Conservation (phyloP, 2,113 vertebrate species). For the Oreochromis spilurus region DNA sequence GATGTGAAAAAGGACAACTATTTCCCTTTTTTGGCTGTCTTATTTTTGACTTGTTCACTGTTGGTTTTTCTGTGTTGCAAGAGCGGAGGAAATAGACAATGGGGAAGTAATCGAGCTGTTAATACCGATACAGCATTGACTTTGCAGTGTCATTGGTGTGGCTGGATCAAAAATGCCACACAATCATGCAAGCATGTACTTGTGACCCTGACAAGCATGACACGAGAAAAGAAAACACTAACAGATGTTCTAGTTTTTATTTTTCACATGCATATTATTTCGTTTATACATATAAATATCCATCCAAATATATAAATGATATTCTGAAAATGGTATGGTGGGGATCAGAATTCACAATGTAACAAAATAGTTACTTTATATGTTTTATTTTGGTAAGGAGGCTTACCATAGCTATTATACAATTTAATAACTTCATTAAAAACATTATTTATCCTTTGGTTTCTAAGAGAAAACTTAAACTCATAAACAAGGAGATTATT, state of each 20-base stretch:
- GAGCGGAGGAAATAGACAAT: background rate
- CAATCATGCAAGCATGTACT: background rate
- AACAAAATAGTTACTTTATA: background rate
- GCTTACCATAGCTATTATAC: background rate
- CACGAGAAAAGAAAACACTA: background rate
- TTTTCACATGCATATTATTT: background rate
- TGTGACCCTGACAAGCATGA: background rate
- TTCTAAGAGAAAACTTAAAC: background rate
- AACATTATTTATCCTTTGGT: background rate
- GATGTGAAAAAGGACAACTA: background rate
- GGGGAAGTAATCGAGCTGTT: constrained; percentile 12
- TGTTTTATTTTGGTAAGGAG: background rate
- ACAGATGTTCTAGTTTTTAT: background rate
- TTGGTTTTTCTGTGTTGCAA: background rate
- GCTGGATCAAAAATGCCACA: background rate
- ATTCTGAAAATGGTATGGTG: background rate
- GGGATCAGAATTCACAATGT: background rate
- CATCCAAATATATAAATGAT: background rate
- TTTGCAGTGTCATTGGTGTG: constrained; percentile 1
- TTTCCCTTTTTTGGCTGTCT: background rate
- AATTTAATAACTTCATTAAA: background rate
- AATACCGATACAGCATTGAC: background rate
- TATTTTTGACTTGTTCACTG: background rate
- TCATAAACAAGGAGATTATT: background rate
- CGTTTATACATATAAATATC: background rate